phyloP scores from a whole-genome alignment of 1,140 invertebrate species.

The Scaptomyza graminum region DNA sequence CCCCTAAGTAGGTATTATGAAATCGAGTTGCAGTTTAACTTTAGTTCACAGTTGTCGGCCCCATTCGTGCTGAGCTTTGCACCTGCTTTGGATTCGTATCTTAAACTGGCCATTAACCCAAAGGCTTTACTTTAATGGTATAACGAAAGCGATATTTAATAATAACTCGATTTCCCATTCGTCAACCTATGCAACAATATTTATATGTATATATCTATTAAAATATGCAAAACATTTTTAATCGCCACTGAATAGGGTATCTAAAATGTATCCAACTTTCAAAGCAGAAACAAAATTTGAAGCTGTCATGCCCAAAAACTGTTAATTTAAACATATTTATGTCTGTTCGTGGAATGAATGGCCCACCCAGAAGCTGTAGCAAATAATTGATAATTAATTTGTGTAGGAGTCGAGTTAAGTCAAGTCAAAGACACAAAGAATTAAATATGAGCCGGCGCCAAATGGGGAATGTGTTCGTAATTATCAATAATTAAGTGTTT shows the following conservation, averaged over 20 bases:
- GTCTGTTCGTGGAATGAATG: background rate
- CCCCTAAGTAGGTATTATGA: constrained; percentile 29
- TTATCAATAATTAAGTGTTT: no score
- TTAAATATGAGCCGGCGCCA: background rate
- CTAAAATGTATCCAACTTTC: constrained; percentile 4
- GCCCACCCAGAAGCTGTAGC: background rate
- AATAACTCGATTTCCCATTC: background rate
- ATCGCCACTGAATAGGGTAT: constrained; percentile 9
- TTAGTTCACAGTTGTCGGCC: constrained; percentile 11
- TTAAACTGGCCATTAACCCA: background rate
- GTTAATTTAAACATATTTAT: background rate
- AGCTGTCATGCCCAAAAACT: background rate
- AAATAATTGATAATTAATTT: constrained; percentile 1
- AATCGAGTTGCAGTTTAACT: constrained; percentile 13
- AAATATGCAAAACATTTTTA: background rate
- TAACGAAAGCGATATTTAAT: background rate
- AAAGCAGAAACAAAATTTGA: background rate
- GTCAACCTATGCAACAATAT: background rate
- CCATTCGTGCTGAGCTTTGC: constrained; percentile 1
- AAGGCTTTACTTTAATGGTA: background rate
- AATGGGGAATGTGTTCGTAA: background rate
- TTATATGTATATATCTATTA: background rate
- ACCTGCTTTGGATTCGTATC: constrained; percentile 9
- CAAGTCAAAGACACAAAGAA: background rate
- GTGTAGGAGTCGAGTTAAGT: background rate